Percentiles rank a stretch among this genome's conserved stretches.
Conservation (phyloP, 2,113 vertebrate species). For the Willisornis vidua region DNA sequence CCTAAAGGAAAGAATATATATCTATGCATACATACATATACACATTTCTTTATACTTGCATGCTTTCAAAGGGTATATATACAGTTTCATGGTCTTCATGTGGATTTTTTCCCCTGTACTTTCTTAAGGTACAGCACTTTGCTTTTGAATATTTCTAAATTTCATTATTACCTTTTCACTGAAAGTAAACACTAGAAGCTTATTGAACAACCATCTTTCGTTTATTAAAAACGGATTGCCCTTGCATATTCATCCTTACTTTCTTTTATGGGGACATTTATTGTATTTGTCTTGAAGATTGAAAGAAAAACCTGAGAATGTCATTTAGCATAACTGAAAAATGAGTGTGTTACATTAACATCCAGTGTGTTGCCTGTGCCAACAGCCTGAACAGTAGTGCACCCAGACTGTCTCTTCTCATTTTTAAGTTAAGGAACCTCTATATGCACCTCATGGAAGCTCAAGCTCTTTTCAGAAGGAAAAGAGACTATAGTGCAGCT, state of each 20-base stretch:
- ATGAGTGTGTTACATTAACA: background rate
- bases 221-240: slow-evolving; percentile 29
- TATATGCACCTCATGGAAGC: background rate
- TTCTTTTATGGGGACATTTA: slow-evolving; percentile 28
- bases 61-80: background rate
- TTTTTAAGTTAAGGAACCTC: background rate
- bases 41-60: background rate
- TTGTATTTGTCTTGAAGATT: slow-evolving; percentile 30
- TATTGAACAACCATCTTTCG: slow-evolving; percentile 8
- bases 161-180: slow-evolving; percentile 23
- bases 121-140: background rate
- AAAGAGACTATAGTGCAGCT: background rate
- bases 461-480: background rate
- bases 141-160: background rate
- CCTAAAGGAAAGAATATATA: background rate
- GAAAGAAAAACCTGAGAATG: slow-evolving; percentile 14
- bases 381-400: background rate
- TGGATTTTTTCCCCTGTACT: background rate
- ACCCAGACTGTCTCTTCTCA: background rate
- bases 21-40: background rate
- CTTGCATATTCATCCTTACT: slow-evolving; percentile 30
- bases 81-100: background rate
- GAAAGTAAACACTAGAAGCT: slow-evolving; percentile 17
- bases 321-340: slow-evolving; percentile 7
- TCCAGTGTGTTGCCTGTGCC: background rate